A percentile compares a stretch with the other conserved stretches of the same genome.
These are phyloP conservation scores for Mungos mungo DNA, from an alignment of 2,113 vertebrate species.

Conservation along the genomic window DNA sequence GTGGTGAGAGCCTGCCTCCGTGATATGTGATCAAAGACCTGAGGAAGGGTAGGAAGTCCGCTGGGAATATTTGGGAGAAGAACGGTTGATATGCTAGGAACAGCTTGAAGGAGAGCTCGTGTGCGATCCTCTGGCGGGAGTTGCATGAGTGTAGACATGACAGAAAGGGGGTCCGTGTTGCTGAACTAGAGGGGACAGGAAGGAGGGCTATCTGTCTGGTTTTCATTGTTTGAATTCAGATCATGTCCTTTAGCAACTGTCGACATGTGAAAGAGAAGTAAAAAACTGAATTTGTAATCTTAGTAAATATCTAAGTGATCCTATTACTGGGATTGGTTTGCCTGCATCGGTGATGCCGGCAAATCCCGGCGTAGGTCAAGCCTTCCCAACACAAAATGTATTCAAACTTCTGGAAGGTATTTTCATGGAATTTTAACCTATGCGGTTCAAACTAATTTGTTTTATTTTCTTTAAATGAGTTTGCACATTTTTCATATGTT, in stretches of 20 bases:
- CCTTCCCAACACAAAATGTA: neutral
- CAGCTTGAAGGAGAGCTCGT: accelerated
- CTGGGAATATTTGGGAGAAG: neutral
- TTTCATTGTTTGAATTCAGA: no score
- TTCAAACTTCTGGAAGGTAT: neutral
- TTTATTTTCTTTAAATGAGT: neutral
- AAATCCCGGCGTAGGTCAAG: accelerated
- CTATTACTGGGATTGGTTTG: neutral
- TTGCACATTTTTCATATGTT: neutral
- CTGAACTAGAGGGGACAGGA: accelerated
- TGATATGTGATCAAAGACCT: neutral
- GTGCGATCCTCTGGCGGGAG: accelerated
- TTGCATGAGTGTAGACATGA: neutral
- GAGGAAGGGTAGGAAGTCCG: neutral
- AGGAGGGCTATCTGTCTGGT: neutral
- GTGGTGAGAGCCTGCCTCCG: neutral
- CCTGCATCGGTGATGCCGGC: accelerated
- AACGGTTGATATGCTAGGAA: no score
- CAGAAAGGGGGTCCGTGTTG: accelerated
- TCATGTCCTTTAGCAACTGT: neutral
- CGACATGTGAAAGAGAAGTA: neutral
- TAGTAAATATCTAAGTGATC: neutral
- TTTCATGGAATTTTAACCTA: neutral
- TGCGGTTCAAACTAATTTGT: neutral
- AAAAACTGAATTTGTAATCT: neutral